Base-by-base conservation (phyloP, 2,113 vertebrate genomes). In the Eonycteris spelaea region DNA sequence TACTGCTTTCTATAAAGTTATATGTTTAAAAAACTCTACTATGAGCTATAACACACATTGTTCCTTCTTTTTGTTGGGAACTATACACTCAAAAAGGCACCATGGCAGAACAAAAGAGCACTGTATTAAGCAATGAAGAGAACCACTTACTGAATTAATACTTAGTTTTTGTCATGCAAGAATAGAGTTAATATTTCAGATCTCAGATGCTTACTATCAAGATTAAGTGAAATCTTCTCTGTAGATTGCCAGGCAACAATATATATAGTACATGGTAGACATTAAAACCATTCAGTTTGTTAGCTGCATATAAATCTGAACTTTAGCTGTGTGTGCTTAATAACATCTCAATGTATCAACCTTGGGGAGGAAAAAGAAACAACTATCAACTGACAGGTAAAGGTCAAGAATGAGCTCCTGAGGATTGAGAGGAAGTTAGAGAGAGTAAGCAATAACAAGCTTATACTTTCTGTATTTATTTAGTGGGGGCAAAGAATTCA, bases 401-500 rank as follows among this genome's bases (percentile, higher is more conserved):
- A 88, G 77, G 55, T 85, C 51, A 94, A 88, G 51, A 85, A 84
- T 87, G 92, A 95, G 53, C 51, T 65, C 75, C 45, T 83, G 51
- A 84, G 15, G 63, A 82, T 10, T 85, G 35, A 86, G 26, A 87
- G 30, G 24, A 92, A 87, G 59, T 43, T 33, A 86, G 68, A 24
- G 16, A 67, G 21, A 87, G 70, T 73, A 68, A 86, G n/a, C 13
- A 91, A 55, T 55, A 84, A 53, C 15, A 82, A 84, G 45, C 21
- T 91, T 91, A 70, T 15, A 53, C 5, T 78, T 86, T 77, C 85
- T 82, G 18, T 80, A 71, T 86, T 77, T 95, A 88, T 90, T 84
- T 96, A 91, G 22, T 90, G 9, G 57, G 35, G 24, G 21, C 74
- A 86, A 95, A 78, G 24, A 85, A 94, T 91, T 86, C 43, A 40